Base-by-base conservation (phyloP, 2,113 vertebrate genomes). In the Pterocles orientalis region DNA sequence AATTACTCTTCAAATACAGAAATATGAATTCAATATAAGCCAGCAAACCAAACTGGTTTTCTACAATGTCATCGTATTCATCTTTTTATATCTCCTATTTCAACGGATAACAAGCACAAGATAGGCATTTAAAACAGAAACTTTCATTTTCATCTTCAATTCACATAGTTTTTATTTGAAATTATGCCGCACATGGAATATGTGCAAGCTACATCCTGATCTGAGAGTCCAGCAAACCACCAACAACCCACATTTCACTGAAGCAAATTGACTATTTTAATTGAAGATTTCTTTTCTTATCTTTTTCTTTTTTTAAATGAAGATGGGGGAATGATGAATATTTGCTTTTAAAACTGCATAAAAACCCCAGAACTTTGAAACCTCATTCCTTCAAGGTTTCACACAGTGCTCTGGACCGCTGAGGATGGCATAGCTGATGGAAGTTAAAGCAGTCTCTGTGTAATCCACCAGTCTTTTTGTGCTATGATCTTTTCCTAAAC, bases 401-500 rank as follows among this genome's bases (percentile, higher is more conserved):
- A 54, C 34, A 61, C 69, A 69, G 65, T 69, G 79, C 70, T 92
- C 70, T 84, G 58, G 48, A 85, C 83, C 3, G 0, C 36, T 88
- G 70, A 76, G 53, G 39, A 85, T 58, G 58, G 53, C 39, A 64
- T 45, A 68, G 65, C 61, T 86, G 64, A 84, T 41, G 53, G 80
- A 92, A 77, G 43, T 78, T 81, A 94, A 88, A 95, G 57, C 47
- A 2, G 11, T 50, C 8, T 77, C 70, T 81, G 8, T 81, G 43
- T 68, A 95, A 94, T 86, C 76, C 48, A n/a, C 17, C n/a, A 58
- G 80, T 56, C 68, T 83, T 86, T 96, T 81, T 90, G 53, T 90
- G n/a, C 69, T 95, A 9, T 87, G 91, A 94, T 88, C 82, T 94
- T 90, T 96, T 86, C 92, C 76, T 88, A 93, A 90, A 82, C n/a